Conservation (phyloP, 2,888 invertebrate genomes). For the Drosophila helvetica region DNA sequence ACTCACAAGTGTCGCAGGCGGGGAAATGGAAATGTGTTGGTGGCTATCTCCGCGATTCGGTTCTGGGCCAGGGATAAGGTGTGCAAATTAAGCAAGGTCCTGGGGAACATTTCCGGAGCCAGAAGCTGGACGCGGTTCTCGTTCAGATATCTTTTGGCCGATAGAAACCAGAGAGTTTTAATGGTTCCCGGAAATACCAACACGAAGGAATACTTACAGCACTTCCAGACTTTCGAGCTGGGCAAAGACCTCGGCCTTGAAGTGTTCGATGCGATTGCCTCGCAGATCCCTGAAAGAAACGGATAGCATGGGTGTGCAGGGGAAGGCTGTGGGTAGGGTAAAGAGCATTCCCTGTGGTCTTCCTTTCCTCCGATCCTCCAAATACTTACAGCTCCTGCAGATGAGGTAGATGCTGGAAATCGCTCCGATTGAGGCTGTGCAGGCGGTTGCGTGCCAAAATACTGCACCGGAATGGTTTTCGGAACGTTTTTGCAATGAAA, state of each 20-base stretch:
- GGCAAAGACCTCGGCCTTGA: conserved; percentile 81
- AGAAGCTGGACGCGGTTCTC: conserved; percentile 83
- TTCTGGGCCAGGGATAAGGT: conserved; percentile 85
- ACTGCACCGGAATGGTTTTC: conserved; percentile 53
- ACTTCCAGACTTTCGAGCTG: conserved; percentile 83
- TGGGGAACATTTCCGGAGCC: conserved; percentile 81
- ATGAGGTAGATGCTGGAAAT: conserved; percentile 74
- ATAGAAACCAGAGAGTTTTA: background rate
- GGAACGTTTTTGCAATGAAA: conserved; percentile 11
- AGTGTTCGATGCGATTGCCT: conserved; percentile 83
- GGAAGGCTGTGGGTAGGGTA: too few relatives aligned
- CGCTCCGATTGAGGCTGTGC: conserved; percentile 65
- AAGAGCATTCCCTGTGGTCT: background rate
- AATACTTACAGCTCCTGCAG: conserved; percentile 81
- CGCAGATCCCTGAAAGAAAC: conserved; percentile 84
- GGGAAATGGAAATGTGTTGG: conserved; percentile 81
- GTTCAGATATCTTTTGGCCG: conserved; percentile 81
- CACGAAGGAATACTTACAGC: conserved; percentile 81
- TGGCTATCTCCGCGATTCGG: conserved; percentile 77
- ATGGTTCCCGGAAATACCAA: too few relatives aligned
- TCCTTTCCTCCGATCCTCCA: background rate
- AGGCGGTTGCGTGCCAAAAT: conserved; percentile 82
- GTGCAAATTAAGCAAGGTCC: conserved; percentile 78
- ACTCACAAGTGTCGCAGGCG: conserved; percentile 85
- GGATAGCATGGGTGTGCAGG: background rate